Conservation (phyloP, 2,113 vertebrate genomes). For the Ptilorrhoa leucosticta region DNA sequence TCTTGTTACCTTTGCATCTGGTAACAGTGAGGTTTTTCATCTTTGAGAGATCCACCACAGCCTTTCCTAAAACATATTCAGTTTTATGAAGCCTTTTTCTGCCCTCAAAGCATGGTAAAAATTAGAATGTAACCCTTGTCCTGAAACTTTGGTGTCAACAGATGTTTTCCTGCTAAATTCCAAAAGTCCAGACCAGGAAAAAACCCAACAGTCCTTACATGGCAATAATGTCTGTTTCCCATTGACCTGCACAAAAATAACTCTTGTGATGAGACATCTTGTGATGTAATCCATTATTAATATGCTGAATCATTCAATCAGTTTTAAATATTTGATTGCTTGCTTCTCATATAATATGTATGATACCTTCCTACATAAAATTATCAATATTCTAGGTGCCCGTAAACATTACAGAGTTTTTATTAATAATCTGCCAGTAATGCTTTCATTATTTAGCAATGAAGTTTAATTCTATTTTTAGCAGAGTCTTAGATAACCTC, state of each 20-base stretch:
- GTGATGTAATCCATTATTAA: background rate
- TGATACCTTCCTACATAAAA: constrained; percentile 32
- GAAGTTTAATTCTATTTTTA: background rate
- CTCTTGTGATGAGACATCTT: background rate
- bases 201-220: background rate
- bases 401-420: constrained; percentile 46
- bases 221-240: background rate
- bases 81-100: background rate
- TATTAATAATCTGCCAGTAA: constrained; percentile 62
- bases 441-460: constrained; percentile 28
- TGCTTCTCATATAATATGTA: constrained; percentile 65
- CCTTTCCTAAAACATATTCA: background rate
- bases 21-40: background rate
- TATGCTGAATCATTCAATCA: background rate
- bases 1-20: background rate
- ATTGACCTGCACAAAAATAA: background rate
- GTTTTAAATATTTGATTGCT: constrained; percentile 49
- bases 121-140: background rate
- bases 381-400: constrained; percentile 24
- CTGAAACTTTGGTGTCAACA: background rate
- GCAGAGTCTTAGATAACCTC: background rate
- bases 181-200: background rate
- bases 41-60: background rate
- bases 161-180: background rate
- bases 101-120: background rate